Conservation (phyloP, 2,113 vertebrate genomes). For the Desmodus rotundus region DNA sequence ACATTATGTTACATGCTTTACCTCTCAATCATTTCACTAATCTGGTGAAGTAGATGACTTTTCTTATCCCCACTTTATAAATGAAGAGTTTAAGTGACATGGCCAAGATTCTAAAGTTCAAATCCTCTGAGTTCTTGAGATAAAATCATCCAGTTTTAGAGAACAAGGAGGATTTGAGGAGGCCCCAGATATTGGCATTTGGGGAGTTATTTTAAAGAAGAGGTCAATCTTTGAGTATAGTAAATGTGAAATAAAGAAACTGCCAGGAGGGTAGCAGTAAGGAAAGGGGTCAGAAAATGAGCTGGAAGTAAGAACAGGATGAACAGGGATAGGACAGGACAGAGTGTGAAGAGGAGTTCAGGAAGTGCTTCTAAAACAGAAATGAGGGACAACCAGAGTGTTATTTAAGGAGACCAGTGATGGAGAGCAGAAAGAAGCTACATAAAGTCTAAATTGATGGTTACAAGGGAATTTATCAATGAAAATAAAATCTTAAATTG, state of each 20-base stretch:
- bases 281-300: not conserved
- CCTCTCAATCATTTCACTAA: not conserved
- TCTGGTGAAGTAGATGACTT: not conserved
- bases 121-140: not conserved
- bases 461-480: conserved; percentile 75
- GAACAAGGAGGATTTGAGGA: not conserved
- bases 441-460: conserved; percentile 46
- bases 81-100: not conserved
- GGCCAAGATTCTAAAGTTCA: not conserved
- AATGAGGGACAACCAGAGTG: not conserved
- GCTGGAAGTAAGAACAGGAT: not conserved
- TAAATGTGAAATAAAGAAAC: not conserved
- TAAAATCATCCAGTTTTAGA: not conserved
- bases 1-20: not conserved
- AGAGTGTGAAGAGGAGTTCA: not conserved
- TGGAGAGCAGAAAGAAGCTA: conserved; percentile 21
- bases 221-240: not conserved
- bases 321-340: not conserved
- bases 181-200: not conserved
- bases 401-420: not conserved
- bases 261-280: not conserved
- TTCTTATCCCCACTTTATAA: not conserved
- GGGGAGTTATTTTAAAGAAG: not conserved
- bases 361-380: not conserved
- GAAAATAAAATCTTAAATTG: conserved; percentile 72